These are phyloP conservation scores for Brachyptera putata DNA, from an alignment of 2,888 invertebrate species.

Conservation along the genomic window DNA sequence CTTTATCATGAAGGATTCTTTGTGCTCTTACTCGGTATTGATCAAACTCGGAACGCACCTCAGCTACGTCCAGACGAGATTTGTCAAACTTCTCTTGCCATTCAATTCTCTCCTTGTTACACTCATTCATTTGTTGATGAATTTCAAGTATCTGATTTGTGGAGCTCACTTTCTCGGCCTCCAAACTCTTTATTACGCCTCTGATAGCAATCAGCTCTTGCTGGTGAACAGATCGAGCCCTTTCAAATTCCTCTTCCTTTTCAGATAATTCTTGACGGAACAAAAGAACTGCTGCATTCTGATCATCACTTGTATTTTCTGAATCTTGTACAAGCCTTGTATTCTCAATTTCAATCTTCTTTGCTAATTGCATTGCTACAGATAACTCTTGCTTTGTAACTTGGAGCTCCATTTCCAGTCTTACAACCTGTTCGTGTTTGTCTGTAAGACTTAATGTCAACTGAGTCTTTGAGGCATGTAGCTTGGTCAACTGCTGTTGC, in stretches of 20 bases:
- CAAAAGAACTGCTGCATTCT: slow-evolving; percentile 44
- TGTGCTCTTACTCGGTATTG: slow-evolving; percentile 77
- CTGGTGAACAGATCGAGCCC: slow-evolving; percentile 47
- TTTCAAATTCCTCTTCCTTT: slow-evolving; percentile 44
- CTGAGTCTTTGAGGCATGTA: slow-evolving; percentile 19
- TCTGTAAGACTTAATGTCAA: neutral
- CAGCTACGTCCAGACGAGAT: slow-evolving; percentile 21
- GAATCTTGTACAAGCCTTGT: slow-evolving; percentile 46
- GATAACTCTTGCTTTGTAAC: slow-evolving; percentile 14
- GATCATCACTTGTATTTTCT: slow-evolving; percentile 45
- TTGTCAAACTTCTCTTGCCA: slow-evolving; percentile 14
- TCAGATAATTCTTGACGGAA: slow-evolving; percentile 45
- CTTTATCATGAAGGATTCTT: slow-evolving; percentile 70
- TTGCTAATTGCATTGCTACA: neutral
- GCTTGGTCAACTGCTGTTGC: slow-evolving; percentile 19
- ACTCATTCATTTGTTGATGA: neutral
- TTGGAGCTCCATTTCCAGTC: slow-evolving; percentile 17
- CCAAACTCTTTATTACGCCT: slow-evolving; percentile 39
- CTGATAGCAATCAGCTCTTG: slow-evolving; percentile 43
- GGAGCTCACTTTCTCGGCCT: slow-evolving; percentile 38
- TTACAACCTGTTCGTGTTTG: slow-evolving; percentile 8
- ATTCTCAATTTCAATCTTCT: slow-evolving; percentile 7
- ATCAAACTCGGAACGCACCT: slow-evolving; percentile 55
- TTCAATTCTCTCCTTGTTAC: neutral
- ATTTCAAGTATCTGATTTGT: neutral